phyloP scores from a whole-genome alignment of 2,797 vertebrate genomes.

The Acropternis orthonyx region DNA sequence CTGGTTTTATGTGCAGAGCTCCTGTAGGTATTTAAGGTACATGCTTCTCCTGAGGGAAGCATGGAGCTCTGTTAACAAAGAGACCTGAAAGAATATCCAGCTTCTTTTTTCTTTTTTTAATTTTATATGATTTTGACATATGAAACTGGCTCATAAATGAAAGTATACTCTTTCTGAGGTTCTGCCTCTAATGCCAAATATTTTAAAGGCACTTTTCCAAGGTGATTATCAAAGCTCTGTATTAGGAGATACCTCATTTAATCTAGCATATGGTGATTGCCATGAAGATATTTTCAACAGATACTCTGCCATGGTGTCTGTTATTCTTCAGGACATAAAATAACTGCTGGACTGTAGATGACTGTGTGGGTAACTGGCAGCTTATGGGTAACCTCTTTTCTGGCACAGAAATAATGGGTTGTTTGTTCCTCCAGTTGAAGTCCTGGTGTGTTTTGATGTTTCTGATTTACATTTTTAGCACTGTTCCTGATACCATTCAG shows the following conservation, averaged over 20 bases:
- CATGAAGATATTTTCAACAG: constrained; percentile 5
- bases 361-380: not conserved
- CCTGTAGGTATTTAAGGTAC: not conserved
- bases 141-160: not conserved
- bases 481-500: not conserved
- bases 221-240: not conserved
- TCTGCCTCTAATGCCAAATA: not conserved
- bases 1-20: not conserved
- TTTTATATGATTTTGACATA: not conserved
- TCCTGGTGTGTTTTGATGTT: constrained; percentile 59
- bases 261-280: not conserved
- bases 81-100: not conserved
- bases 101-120: not conserved
- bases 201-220: constrained; percentile 31
- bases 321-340: constrained; percentile 6
- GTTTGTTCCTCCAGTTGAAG: constrained; percentile 31
- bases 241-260: not conserved
- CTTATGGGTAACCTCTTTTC: constrained; percentile 42
- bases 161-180: not conserved
- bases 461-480: constrained; percentile 45
- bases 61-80: not conserved
- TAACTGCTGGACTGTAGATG: constrained; percentile 19
- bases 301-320: not conserved
- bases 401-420: constrained; percentile 52
- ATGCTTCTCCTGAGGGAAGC: not conserved